Base-by-base conservation (phyloP, 2,888 invertebrate genomes). In the Ditula angustiorana region DNA sequence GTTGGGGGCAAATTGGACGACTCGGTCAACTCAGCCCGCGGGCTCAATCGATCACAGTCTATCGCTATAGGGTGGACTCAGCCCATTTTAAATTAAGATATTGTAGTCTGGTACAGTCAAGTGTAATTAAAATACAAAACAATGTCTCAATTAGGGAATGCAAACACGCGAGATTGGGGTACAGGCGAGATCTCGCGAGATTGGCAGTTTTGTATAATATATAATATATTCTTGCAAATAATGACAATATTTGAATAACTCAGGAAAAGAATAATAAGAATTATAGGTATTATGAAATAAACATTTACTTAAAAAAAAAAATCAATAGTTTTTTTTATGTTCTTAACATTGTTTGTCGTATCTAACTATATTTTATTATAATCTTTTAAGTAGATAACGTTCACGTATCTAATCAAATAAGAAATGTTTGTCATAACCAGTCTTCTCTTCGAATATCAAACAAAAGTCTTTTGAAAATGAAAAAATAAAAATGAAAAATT, bases 111-210 rank as follows among this genome's bases (percentile, higher is more conserved):
- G n/a, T n/a, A n/a, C n/a, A n/a, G n/a, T n/a, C n/a, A n/a, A n/a
- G n/a, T n/a, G n/a, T 28, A 28, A 28, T 28, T 28, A 28, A 28
- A 5, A 3, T 28, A 7, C 28, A 5, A 7, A 28, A 28, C 28
- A 7, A 28, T 3, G 2, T n/a, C n/a, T n/a, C 2, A 35, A 35
- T 1, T 35, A 35, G 35, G 35, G 35, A 35, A 35, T 35, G 35
- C 35, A 35, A 35, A 11, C 35, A 11, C 35, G 35, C 35, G 33
- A 53, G 55, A 53, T 53, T 35, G 55, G 55, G 55, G 55, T 16
- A 44, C 55, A 35, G 30, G 19, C 55, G 55, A 53, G 55, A 28
- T 53, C 55, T 30, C 55, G 55, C 55, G 55, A 53, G 55, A 13
- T 35, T 5, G n/a, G n/a, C n/a, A n/a, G n/a, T n/a, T n/a, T n/a